A percentile compares a stretch with the other conserved stretches of the same genome.
These are phyloP conservation scores for Centropristis striata DNA, from an alignment of 2,113 vertebrate species.

Conservation along the genomic window DNA sequence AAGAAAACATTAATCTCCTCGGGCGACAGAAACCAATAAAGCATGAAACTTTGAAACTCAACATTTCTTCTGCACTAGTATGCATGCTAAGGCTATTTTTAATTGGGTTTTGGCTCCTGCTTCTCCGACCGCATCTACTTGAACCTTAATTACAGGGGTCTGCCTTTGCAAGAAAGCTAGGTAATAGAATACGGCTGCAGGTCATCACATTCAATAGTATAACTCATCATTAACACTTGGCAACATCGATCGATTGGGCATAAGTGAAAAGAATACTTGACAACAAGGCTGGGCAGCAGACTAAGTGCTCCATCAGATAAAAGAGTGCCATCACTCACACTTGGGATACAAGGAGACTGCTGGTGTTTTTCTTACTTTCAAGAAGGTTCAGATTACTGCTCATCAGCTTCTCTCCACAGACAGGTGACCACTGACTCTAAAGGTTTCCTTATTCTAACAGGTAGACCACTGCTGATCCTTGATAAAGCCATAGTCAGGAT, in stretches of 20 bases:
- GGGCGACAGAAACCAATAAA: conserved; percentile 53
- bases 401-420: conserved; percentile 49
- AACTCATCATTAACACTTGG: conserved; percentile 82
- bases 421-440: conserved; percentile 11
- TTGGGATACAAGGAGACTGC: conserved; percentile 13
- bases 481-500: not conserved
- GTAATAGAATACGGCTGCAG: conserved; percentile 66
- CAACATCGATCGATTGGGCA: conserved; percentile 66
- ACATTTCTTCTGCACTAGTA: conserved; percentile 8
- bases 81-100: conserved; percentile 38
- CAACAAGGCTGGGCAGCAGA: conserved; percentile 58
- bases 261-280: conserved; percentile 77
- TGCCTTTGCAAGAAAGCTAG: conserved; percentile 44
- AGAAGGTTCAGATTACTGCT: conserved; percentile 58
- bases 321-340: conserved; percentile 58
- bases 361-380: conserved; percentile 35
- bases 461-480: conserved; percentile 1
- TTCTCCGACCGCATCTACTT: conserved; percentile 45
- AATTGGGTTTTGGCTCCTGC: conserved; percentile 56
- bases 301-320: conserved; percentile 75
- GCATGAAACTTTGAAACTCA: conserved; percentile 55
- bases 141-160: conserved; percentile 65
- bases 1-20: conserved; percentile 63
- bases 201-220: conserved; percentile 79
- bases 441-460: conserved; percentile 24